Conservation (phyloP, 2,113 vertebrate species). For the Melanerpes formicivorus region DNA sequence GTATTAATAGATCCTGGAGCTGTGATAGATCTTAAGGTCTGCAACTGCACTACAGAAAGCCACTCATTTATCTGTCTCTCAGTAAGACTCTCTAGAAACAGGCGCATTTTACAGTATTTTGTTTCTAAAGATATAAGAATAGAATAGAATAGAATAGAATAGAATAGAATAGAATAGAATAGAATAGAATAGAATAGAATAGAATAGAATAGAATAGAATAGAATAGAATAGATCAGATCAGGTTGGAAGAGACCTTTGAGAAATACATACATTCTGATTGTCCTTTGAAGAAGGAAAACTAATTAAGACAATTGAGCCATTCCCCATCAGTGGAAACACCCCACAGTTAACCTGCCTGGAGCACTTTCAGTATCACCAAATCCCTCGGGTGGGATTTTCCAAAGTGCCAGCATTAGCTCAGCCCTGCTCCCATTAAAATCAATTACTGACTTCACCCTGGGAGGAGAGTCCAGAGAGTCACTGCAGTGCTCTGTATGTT, state of each 20-base stretch:
- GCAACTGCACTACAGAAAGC: background rate
- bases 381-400: slow-evolving; percentile 61
- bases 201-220: too few relatives aligned
- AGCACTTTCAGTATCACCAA: slow-evolving; percentile 34
- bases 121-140: background rate
- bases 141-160: too few relatives aligned
- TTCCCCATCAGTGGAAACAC: slow-evolving; percentile 32
- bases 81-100: slow-evolving; percentile 8
- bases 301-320: slow-evolving; percentile 15
- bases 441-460: slow-evolving; percentile 36
- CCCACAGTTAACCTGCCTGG: slow-evolving; percentile 26
- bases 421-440: slow-evolving; percentile 50
- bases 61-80: background rate
- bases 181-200: too few relatives aligned
- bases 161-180: too few relatives aligned
- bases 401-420: slow-evolving; percentile 47
- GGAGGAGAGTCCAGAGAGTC: background rate
- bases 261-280: slow-evolving; percentile 23
- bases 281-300: slow-evolving; percentile 30
- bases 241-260: too few relatives aligned
- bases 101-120: background rate
- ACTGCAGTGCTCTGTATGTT: background rate
- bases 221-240: too few relatives aligned
- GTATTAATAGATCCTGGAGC: background rate
- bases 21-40: background rate